Conservation (phyloP, 2,113 vertebrate genomes). For the Cyrtonyx montezumae region DNA sequence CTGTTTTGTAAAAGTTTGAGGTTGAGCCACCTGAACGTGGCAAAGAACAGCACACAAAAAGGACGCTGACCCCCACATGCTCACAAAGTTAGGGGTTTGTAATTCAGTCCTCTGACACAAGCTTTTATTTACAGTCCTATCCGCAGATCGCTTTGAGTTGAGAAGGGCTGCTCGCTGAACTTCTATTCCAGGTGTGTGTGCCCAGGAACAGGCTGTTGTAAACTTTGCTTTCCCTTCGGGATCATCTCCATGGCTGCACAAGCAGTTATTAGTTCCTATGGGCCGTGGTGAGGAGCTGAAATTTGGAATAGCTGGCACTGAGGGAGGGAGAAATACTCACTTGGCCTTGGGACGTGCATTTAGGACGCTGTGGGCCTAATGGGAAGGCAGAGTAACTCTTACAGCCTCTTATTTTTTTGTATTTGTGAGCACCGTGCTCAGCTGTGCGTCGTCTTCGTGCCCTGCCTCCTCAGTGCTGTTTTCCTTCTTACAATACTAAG, state of each 20-base stretch:
- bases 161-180: neutral
- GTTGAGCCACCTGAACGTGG: neutral
- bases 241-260: neutral
- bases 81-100: neutral
- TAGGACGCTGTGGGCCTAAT: neutral
- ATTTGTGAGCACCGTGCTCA: fast-evolving
- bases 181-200: neutral
- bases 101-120: neutral
- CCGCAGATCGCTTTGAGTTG: fast-evolving
- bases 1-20: slow-evolving; percentile 44
- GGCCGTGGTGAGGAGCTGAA: neutral
- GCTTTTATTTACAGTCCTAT: neutral
- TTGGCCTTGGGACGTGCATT: neutral
- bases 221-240: neutral
- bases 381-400: neutral
- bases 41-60: neutral
- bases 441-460: fast-evolving
- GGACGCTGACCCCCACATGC: neutral
- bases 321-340: neutral
- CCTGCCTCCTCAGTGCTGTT: neutral
- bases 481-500: neutral
- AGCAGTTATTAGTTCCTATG: neutral
- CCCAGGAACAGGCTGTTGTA: neutral
- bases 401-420: too few relatives aligned
- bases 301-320: neutral